Evolutionary conservation across 2,113 vertebrate species (phyloP).

Genomic region (Ictidomys tridecemlineatus): DNA sequence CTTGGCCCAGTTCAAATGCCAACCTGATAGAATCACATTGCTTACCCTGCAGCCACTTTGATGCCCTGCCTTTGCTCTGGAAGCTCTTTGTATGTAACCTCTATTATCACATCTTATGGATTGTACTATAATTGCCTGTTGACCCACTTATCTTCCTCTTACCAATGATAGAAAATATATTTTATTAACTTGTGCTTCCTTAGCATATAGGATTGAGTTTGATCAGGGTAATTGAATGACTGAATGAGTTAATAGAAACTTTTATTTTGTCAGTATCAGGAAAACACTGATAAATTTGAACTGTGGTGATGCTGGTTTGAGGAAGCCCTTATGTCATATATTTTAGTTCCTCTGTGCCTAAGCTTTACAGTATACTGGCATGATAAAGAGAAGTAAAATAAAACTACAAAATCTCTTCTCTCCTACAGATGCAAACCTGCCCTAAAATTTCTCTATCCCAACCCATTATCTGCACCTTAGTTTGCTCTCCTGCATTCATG

Average conservation of each 20-base stretch:
- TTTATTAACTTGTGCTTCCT: constrained; percentile 57
- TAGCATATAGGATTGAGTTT: not conserved
- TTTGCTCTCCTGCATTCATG: not conserved
- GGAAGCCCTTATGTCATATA: not conserved
- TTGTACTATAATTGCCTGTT: not conserved
- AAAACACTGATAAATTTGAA: not conserved
- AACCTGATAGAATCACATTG: not conserved
- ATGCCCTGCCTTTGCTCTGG: not conserved
- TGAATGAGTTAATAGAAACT: not conserved
- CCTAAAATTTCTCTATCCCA: not conserved
- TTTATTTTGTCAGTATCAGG: not conserved
- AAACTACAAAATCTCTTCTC: not conserved
- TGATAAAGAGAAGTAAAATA: not conserved
- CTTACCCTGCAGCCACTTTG: not conserved
- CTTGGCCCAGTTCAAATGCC: not conserved
- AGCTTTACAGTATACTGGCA: not conserved
- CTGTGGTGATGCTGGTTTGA: not conserved
- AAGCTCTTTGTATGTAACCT: not conserved
- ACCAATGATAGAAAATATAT: not conserved
- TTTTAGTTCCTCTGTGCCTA: not conserved
- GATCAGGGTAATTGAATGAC: not conserved
- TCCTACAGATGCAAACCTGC: not conserved
- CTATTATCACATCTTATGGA: not conserved
- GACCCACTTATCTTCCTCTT: constrained; percentile 30
- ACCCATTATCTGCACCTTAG: not conserved